Percentiles rank a stretch among this genome's conserved stretches.
These are phyloP conservation scores for Ectemnius lituratus DNA, from an alignment of 2,888 invertebrate genomes.

Conservation along the genomic window DNA sequence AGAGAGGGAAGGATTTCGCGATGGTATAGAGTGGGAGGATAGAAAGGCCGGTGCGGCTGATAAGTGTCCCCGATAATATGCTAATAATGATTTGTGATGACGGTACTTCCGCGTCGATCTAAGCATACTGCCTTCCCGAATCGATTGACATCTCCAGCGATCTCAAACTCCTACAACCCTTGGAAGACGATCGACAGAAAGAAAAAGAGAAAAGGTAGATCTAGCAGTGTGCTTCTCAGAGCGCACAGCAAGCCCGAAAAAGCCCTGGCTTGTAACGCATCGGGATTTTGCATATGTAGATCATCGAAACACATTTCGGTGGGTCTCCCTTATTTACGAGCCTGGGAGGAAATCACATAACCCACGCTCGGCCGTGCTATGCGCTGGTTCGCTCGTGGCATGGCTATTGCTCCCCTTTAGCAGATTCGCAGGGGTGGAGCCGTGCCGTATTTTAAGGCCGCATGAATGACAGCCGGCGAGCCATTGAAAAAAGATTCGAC, in stretches of 20 bases:
- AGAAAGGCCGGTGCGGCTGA: slow-evolving; percentile 54
- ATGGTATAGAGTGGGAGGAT: too few relatives aligned
- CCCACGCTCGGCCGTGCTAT: slow-evolving; percentile 56
- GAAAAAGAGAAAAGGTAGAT: too few relatives aligned
- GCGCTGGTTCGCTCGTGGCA: slow-evolving; percentile 40
- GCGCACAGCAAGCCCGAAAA: too few relatives aligned
- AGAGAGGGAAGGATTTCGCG: too few relatives aligned
- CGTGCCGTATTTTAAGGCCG: slow-evolving; percentile 19
- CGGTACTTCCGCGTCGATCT: slow-evolving; percentile 67
- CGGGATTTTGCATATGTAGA: slow-evolving; percentile 2
- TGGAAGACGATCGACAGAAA: not conserved
- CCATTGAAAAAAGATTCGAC: slow-evolving; percentile 10
- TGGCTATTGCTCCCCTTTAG: slow-evolving; percentile 45
- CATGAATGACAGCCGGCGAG: slow-evolving; percentile 29
- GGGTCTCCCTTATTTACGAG: slow-evolving; percentile 59
- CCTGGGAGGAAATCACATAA: slow-evolving; percentile 39
- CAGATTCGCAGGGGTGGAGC: slow-evolving; percentile 40
- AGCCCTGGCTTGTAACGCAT: too few relatives aligned
- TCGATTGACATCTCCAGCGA: slow-evolving; percentile 51
- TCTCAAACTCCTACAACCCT: not conserved
- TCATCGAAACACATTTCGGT: slow-evolving; percentile 17
- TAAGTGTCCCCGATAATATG: slow-evolving; percentile 73
- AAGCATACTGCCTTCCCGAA: slow-evolving; percentile 51
- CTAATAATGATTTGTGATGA: slow-evolving; percentile 73
- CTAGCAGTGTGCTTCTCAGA: too few relatives aligned